Conservation (phyloP, 2,113 vertebrate species). For the Eidolon helvum region DNA sequence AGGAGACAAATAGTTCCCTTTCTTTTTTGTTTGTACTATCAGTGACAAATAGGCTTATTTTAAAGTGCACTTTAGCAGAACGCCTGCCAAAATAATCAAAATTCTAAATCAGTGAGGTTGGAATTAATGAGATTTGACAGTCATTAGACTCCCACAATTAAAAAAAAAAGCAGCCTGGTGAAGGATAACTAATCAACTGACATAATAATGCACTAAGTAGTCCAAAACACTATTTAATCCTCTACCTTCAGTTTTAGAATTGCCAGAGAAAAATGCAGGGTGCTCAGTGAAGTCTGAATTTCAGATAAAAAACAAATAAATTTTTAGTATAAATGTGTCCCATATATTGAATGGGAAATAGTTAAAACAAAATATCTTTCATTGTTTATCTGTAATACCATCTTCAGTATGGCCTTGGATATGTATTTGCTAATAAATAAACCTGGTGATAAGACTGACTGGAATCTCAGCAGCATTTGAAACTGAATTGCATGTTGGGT, state of each 20-base stretch:
- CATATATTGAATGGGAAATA: not conserved
- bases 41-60: slow-evolving; percentile 41
- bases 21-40: slow-evolving; percentile 46
- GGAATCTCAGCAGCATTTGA: not conserved
- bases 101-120: not conserved
- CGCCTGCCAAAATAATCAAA: slow-evolving; percentile 40
- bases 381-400: not conserved
- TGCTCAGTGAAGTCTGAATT: not conserved
- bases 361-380: not conserved
- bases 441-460: not conserved
- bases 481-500: not conserved
- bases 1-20: slow-evolving; percentile 52
- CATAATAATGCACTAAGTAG: not conserved
- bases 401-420: not conserved
- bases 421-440: not conserved
- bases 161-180: not conserved
- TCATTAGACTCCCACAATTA: not conserved
- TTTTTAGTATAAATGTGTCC: not conserved
- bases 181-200: not conserved
- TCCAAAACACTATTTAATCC: not conserved
- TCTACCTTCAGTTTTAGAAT: not conserved
- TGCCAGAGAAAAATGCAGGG: not conserved
- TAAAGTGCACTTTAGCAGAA: not conserved
- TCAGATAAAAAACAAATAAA: not conserved
- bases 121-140: not conserved